phyloP scores from a whole-genome alignment of 2,888 invertebrate genomes.

The Anodontia alba region DNA sequence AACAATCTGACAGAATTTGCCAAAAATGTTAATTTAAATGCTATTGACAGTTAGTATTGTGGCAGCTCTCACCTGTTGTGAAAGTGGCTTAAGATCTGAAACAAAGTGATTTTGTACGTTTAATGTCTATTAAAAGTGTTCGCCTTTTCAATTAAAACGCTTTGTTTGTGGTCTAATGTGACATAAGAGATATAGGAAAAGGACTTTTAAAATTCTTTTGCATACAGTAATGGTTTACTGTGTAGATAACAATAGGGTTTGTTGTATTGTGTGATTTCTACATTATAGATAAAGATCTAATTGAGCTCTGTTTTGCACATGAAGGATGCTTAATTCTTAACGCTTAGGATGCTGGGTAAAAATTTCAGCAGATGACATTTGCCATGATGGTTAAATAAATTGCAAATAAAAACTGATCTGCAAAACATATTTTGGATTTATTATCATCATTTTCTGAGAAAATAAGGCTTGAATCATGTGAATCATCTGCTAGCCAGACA shows the following conservation, averaged over 20 bases:
- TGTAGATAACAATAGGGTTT: conserved; percentile 1
- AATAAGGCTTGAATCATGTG: too few species aligned
- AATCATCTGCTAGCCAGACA: too few species aligned
- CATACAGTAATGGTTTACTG: background rate
- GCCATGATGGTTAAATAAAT: too few species aligned
- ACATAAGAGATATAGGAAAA: conserved; percentile 6
- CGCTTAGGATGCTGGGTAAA: too few species aligned
- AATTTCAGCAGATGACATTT: too few species aligned
- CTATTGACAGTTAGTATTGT: background rate
- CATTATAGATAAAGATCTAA: too few species aligned
- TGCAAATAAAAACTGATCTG: too few species aligned
- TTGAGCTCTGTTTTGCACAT: too few species aligned
- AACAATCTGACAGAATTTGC: background rate
- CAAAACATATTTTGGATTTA: too few species aligned
- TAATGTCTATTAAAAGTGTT: too few species aligned
- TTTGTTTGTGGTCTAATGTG: background rate
- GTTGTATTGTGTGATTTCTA: background rate
- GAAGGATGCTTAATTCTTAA: too few species aligned
- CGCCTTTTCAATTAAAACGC: conserved; percentile 4
- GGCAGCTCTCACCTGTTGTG: background rate
- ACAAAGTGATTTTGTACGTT: background rate
- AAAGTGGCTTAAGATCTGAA: background rate
- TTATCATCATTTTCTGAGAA: too few species aligned
- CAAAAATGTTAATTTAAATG: conserved; percentile 14
- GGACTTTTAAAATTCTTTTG: conserved; percentile 9